These are phyloP conservation scores for Scaeva pyrastri DNA, from an alignment of 2,888 invertebrate genomes.

Conservation along the genomic window DNA sequence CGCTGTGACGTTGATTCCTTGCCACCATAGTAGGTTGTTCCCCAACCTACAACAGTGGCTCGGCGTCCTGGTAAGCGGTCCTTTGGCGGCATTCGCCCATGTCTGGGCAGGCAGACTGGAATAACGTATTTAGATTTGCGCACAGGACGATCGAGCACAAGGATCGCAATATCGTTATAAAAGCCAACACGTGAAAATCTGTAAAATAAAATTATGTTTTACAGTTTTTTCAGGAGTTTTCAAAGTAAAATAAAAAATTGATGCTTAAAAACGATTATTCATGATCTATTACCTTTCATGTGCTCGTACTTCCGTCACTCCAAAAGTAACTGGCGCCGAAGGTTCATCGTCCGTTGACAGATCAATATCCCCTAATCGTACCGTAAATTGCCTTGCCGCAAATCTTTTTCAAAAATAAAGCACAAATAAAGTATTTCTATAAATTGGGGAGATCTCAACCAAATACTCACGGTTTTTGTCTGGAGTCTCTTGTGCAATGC, in stretches of 20 bases:
- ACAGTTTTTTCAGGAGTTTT: too few species aligned
- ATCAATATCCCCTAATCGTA: constrained; percentile 95
- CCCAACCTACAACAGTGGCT: constrained; percentile 97
- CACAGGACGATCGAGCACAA: constrained; percentile 86
- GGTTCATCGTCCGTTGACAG: constrained; percentile 93
- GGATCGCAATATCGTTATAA: constrained; percentile 94
- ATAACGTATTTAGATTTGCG: constrained; percentile 93
- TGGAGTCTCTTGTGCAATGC: constrained; percentile 95
- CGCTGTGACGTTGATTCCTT: constrained; percentile 94
- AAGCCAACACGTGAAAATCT: constrained; percentile 95
- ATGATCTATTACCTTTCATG: constrained; percentile 89
- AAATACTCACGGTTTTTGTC: constrained; percentile 92
- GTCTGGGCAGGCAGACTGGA: constrained; percentile 92
- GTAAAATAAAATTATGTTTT: not conserved
- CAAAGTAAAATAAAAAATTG: too few species aligned
- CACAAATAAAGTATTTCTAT: not conserved
- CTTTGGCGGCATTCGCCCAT: constrained; percentile 83
- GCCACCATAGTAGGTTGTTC: constrained; percentile 95
- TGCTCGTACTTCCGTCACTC: constrained; percentile 91
- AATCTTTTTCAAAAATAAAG: constrained; percentile 86
- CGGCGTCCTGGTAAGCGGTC: constrained; percentile 86
- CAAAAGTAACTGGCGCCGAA: constrained; percentile 91
- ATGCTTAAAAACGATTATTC: too few species aligned
- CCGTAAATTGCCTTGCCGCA: constrained; percentile 94
- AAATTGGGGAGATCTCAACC: not conserved